These are phyloP conservation scores for Gallirallus australis DNA, from an alignment of 2,797 vertebrate genomes.

Conservation along the genomic window DNA sequence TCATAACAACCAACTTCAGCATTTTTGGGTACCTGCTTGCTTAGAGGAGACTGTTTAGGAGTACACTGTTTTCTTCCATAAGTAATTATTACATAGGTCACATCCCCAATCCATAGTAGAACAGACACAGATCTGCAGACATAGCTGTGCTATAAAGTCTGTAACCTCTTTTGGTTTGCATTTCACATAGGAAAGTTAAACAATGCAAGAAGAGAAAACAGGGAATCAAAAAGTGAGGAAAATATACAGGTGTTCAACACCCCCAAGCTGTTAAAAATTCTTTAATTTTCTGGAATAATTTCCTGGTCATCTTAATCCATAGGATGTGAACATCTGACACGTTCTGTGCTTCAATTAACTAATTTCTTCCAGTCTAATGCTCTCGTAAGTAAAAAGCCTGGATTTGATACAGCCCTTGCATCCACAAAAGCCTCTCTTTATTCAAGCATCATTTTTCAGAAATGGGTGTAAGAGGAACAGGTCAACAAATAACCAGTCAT, in stretches of 20 bases:
- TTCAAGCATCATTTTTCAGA: background rate
- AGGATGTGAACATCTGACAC: background rate
- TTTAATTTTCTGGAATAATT: slow-evolving; percentile 38
- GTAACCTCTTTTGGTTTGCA: background rate
- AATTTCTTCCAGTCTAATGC: background rate
- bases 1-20: background rate
- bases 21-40: background rate
- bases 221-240: background rate
- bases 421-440: background rate
- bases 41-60: background rate
- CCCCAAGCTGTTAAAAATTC: background rate
- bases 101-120: background rate
- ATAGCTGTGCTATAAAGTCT: background rate
- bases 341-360: background rate
- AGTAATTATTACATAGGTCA: background rate
- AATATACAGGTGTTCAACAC: background rate
- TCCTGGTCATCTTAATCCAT: background rate
- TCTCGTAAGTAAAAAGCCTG: background rate
- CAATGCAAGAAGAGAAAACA: background rate
- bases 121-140: background rate
- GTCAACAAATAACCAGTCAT: background rate
- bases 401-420: background rate
- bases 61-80: background rate
- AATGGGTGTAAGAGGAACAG: background rate
- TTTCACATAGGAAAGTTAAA: slow-evolving; percentile 3